Conservation (phyloP, 2,113 vertebrate species). For the Panthera tigris region DNA sequence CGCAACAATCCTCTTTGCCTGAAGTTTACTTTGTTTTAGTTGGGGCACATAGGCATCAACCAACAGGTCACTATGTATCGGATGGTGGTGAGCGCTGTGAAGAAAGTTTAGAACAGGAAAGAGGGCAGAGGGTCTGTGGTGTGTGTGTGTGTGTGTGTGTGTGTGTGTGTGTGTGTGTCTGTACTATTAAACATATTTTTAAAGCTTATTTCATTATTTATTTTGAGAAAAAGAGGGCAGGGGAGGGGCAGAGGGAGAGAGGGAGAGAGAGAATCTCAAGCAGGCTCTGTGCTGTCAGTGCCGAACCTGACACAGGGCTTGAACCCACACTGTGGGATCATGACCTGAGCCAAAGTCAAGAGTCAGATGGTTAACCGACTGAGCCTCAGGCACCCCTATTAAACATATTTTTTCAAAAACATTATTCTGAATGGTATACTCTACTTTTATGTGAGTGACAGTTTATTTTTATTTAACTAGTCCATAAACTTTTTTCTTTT, state of each 20-base stretch:
- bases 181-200: not conserved
- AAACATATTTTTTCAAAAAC: not conserved
- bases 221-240: too few relatives aligned
- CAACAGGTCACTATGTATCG: rapidly evolving
- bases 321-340: too few relatives aligned
- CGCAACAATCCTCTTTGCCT: not conserved
- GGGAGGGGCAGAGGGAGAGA: too few relatives aligned
- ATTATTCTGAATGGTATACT: not conserved
- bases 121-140: not conserved
- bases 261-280: too few relatives aligned
- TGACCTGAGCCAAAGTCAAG: too few relatives aligned
- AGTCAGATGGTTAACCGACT: too few relatives aligned
- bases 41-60: not conserved
- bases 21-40: not conserved
- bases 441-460: not conserved
- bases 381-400: not conserved
- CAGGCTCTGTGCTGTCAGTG: too few relatives aligned
- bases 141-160: not conserved
- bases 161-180: not conserved
- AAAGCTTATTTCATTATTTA: too few relatives aligned
- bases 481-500: not conserved
- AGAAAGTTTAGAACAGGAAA: not conserved
- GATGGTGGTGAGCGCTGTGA: not conserved
- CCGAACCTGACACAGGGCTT: too few relatives aligned
- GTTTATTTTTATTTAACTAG: not conserved